Base-by-base conservation (phyloP, 2,797 vertebrate species). In the Syngnathus rostellatus region DNA sequence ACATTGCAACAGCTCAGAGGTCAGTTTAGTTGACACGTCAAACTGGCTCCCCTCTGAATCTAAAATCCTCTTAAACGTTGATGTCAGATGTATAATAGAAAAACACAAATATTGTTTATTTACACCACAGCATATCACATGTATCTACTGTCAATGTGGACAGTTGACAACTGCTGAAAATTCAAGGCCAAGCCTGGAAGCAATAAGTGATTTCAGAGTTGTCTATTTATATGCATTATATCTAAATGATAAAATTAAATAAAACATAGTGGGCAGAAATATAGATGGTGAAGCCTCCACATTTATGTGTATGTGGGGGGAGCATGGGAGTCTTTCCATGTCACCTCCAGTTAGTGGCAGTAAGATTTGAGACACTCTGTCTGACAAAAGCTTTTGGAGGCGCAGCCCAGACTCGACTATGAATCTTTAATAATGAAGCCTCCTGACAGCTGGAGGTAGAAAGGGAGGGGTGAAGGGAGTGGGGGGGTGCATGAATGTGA, bases 401-500 rank as follows among this genome's bases (percentile, higher is more conserved):
- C 85, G 81, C 86, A 86, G 81, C 83, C 86, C 83, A 87, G 85
- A 85, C 84, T 84, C 75, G 50, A 50, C 77, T 72, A 88, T 89
- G 81, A 88, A 89, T 89, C 83, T 88, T 89, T 89, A 88, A 89
- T 89, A 87, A 87, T 86, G 85, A 88, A 85, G 83, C 78, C 79
- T 87, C 77, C 78, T 88, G 88, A 88, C 88, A 88, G 85, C 82
- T 88, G 85, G 83, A 84, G 77, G 70, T 61, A 72, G 81, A 64
- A 69, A 73, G 72, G 69, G 62, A 68, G 62, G n/a, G 50, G 53
- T 25, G 70, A 70, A 45, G 38, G 37, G 46, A 68, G 40, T 6
- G 39, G 41, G 62, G 61, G 68, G 51, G 39, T 62, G 55, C 31
- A 64, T 66, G 68, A 62, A 74, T 70, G 77, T 39, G 72, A 81